Conservation (phyloP, 2,113 vertebrate species). For the Myotis yumanensis region DNA sequence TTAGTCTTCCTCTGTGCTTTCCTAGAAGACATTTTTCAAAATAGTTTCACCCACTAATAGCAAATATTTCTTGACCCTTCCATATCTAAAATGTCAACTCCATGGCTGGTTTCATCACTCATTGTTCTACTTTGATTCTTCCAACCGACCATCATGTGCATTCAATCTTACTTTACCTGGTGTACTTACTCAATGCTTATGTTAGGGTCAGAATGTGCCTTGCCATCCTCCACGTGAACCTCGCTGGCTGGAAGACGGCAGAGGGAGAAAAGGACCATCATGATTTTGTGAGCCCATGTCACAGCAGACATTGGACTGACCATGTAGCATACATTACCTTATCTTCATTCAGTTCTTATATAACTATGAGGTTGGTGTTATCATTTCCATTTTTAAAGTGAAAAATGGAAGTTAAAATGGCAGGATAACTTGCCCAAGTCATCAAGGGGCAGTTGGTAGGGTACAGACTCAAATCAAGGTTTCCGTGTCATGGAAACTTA, state of each 20-base stretch:
- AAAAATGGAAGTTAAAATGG: neutral
- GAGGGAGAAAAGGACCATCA: neutral
- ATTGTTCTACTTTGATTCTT: neutral
- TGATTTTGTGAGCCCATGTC: neutral
- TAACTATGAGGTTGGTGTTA: neutral
- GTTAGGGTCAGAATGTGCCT: neutral
- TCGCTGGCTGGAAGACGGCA: neutral
- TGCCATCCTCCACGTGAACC: neutral
- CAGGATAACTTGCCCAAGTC: neutral
- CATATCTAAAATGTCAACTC: neutral
- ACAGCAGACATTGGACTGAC: neutral
- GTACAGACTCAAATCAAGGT: neutral
- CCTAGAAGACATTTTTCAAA: neutral
- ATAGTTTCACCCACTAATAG: neutral
- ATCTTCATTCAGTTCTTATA: neutral
- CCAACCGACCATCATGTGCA: neutral
- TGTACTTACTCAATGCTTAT: neutral
- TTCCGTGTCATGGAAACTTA: neutral
- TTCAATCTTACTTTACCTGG: neutral
- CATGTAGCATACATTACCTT: neutral
- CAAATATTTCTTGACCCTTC: neutral
- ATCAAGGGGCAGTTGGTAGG: neutral
- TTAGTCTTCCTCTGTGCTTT: neutral
- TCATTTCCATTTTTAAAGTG: constrained; percentile 18
- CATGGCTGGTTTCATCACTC: neutral